Evolutionary conservation across 53 echinoderm and acorn worm genomes (phyloP).

Genomic region (Luidia sarsii): DNA sequence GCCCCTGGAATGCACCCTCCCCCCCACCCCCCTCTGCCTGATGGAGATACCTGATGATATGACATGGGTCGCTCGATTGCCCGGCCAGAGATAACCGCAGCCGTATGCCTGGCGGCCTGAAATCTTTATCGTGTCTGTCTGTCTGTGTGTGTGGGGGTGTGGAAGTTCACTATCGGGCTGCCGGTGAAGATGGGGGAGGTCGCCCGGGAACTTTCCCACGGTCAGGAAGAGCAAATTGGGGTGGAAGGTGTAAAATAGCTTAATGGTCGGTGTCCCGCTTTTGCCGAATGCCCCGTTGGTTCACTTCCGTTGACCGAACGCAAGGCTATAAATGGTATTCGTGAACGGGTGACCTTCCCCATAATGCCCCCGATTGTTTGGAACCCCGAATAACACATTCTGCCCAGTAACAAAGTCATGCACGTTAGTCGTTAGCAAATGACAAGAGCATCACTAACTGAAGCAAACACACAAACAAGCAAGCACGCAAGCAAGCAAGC

Average conservation of each 20-base stretch:
- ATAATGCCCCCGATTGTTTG: no score
- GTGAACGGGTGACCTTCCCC: no score
- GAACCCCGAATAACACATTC: no score
- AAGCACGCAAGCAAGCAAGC: no score
- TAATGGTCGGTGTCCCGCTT: slow-evolving; percentile 6
- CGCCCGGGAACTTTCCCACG: slow-evolving; percentile 22
- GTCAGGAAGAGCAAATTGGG: background rate
- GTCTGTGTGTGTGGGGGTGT: background rate
- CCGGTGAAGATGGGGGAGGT: no score
- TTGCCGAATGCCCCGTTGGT: background rate
- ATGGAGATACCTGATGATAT: background rate
- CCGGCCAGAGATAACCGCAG: background rate
- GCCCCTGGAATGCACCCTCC: background rate
- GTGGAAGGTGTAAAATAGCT: background rate
- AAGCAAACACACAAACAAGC: no score
- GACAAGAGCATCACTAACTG: no score
- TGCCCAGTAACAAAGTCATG: no score
- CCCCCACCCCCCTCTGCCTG: background rate
- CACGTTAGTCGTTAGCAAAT: no score
- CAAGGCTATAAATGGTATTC: background rate
- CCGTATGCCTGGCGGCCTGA: background rate
- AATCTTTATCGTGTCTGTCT: slow-evolving; percentile 30
- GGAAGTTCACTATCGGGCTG: no score
- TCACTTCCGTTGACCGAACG: slow-evolving; percentile 17
- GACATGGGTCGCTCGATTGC: background rate